These are phyloP conservation scores for Saccostrea echinata DNA, from an alignment of 1,140 invertebrate species.

Conservation along the genomic window DNA sequence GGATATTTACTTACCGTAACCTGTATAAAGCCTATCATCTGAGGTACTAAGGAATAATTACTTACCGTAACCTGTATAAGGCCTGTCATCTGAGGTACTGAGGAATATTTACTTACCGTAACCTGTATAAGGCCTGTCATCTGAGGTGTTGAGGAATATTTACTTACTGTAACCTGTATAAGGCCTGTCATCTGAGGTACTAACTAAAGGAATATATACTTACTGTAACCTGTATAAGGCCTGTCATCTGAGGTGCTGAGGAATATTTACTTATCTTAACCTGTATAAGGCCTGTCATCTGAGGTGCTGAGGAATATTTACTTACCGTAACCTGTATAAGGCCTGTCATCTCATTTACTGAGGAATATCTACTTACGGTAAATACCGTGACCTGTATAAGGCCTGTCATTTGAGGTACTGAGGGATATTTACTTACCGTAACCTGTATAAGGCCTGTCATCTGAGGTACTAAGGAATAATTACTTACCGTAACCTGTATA, in stretches of 20 bases:
- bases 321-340: too few species aligned
- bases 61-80: slow-evolving; percentile 71
- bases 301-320: slow-evolving; percentile 67
- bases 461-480: background rate
- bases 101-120: slow-evolving; percentile 70
- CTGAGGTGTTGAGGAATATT: background rate
- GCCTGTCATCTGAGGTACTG: slow-evolving; percentile 66
- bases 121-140: too few species aligned
- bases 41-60: background rate
- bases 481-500: slow-evolving; percentile 71
- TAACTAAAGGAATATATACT: slow-evolving; percentile 70
- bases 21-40: too few species aligned
- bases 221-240: too few species aligned
- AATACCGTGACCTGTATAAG: slow-evolving; percentile 72
- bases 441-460: too few species aligned
- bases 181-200: slow-evolving; percentile 65
- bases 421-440: slow-evolving; percentile 48
- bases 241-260: background rate
- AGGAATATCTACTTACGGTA: background rate
- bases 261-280: slow-evolving; percentile 63
- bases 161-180: slow-evolving; percentile 70
- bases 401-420: slow-evolving; percentile 65
- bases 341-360: background rate
- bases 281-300: slow-evolving; percentile 68
- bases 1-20: slow-evolving; percentile 70